Conservation (phyloP, 1,140 invertebrate genomes). For the Formica exsecta region DNA sequence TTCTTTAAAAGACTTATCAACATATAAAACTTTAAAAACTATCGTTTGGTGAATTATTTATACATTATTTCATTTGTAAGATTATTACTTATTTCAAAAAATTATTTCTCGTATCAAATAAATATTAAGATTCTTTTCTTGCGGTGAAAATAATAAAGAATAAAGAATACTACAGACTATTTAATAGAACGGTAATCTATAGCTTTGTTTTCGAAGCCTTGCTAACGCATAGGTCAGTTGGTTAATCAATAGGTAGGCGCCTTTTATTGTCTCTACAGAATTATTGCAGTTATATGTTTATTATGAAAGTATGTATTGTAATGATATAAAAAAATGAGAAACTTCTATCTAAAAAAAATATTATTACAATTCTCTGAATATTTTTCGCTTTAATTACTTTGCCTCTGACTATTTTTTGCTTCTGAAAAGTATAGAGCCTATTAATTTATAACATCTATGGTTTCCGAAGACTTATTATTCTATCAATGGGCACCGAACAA, state of each 20-base stretch:
- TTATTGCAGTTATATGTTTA: neutral
- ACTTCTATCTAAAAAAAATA: neutral
- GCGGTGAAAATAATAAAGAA: neutral
- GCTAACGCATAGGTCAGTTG: neutral
- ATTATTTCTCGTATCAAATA: no score
- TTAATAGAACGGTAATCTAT: neutral
- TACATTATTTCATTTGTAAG: no score
- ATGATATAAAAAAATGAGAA: neutral
- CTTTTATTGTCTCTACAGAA: neutral
- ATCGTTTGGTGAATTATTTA: no score
- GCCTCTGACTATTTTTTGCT: neutral
- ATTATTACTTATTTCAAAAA: no score
- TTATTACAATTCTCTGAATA: neutral
- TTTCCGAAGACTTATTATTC: conserved; percentile 6
- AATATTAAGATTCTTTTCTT: neutral
- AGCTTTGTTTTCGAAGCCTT: neutral
- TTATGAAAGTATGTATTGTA: neutral
- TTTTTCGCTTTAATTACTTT: neutral
- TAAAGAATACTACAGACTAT: neutral
- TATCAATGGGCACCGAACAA: neutral
- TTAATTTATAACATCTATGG: neutral
- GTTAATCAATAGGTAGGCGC: conserved; percentile 11
- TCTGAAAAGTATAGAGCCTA: neutral
- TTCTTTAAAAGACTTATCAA: no score
- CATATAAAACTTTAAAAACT: no score